Percentiles rank a stretch among this genome's conserved stretches.
Evolutionary conservation across 2,113 vertebrate species (phyloP).

Genomic region (Cranoglanis bouderius): DNA sequence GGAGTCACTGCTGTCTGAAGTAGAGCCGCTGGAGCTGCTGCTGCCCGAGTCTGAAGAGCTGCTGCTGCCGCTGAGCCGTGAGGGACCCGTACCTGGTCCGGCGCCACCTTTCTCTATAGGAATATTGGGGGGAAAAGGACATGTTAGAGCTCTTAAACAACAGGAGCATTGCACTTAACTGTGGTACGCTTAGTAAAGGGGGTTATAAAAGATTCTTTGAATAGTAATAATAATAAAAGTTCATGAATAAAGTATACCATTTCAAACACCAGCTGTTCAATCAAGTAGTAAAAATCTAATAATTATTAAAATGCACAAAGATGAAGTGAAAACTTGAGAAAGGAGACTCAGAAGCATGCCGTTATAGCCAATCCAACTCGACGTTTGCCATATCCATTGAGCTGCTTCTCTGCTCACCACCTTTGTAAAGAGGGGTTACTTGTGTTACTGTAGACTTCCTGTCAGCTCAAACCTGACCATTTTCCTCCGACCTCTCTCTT

Average conservation of each 20-base stretch:
- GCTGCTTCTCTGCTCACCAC: neutral
- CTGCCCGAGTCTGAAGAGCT: constrained; percentile 83
- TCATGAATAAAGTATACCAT: neutral
- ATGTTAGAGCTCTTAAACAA: neutral
- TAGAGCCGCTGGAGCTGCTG: constrained; percentile 85
- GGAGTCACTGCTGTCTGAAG: constrained; percentile 87
- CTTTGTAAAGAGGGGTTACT: neutral
- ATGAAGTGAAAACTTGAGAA: neutral
- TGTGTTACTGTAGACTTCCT: neutral
- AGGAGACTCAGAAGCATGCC: neutral
- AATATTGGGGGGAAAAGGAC: neutral
- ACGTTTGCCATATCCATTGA: neutral
- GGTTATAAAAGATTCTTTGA: neutral
- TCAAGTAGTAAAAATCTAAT: neutral
- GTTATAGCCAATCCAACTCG: neutral
- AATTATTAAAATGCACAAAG: neutral
- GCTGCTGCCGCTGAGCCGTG: constrained; percentile 78
- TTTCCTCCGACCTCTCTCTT: too few relatives aligned
- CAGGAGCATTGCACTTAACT: too few relatives aligned
- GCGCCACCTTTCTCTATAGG: constrained; percentile 76
- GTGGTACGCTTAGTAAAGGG: neutral
- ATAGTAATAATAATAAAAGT: neutral
- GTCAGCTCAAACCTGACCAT: neutral
- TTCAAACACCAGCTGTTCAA: neutral
- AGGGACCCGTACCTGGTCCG: constrained; percentile 72